A percentile compares a stretch with the other conserved stretches of the same genome.
Conservation (phyloP, 2,113 vertebrate species). For the human (Homo sapiens) region GRCh38 chr13:96687501-96688000, state of each 20-base stretch:
- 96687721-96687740: neutral
- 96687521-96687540: constrained; percentile 65
- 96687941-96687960: too few species aligned
- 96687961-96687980: too few species aligned
- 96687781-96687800: neutral
- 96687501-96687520: constrained; percentile 52
- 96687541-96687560: constrained; percentile 50
- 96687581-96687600: constrained; percentile 5
- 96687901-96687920: neutral
- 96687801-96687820: neutral
- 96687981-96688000: too few species aligned
- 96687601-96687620: neutral
- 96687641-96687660: neutral
- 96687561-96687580: constrained; percentile 42
- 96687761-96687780: neutral
- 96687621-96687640: neutral
- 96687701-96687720: neutral
- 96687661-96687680: neutral
- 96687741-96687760: neutral
- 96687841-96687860: neutral
- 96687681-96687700: neutral
- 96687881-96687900: neutral
- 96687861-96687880: neutral
- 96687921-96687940: neutral
- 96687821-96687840: neutral